Evolutionary conservation across 1,140 invertebrate species (phyloP), one percentile per base, ranked within the genome.

Genomic region (Zophobas atratus): DNA sequence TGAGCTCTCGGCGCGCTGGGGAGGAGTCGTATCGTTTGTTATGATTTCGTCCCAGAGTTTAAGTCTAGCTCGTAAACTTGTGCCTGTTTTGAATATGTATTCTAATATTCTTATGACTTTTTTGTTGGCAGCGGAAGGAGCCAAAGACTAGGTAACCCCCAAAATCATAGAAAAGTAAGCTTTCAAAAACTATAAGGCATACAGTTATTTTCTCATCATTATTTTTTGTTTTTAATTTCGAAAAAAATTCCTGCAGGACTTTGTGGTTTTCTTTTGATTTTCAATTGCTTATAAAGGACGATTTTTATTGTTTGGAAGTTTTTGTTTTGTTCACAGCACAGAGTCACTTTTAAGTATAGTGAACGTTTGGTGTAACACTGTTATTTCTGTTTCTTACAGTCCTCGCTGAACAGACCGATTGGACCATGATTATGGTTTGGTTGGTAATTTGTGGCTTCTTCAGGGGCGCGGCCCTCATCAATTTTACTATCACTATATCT

Each of bases 401-500:
- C 57, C 87, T 94, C 81, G 91, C 92, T 1, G 88, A 92, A 81
- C 92, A 92, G 85, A 90, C 88, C 1, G 90, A 92, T 6, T 92
- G 90, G 88, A 88, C 89, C 1, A 88, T 88, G 20, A 86, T 94
- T 1, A 89, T 94, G 88, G 82, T 91, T 43, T 92, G 91, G 90
- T 84, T 93, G 63, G 90, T 91, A 0, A 90, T 93, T 70, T 92
- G 91, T 81, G 93, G 93, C 48, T 94, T 94, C 86, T 90, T 93
- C 82, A 88, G 93, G 43, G 93, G 93, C 71, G 90, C 91, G 81
- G 92, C 92, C 2, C 85, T 94, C 33, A 93, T 93, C 67, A 94
- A 94, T 85, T 92, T 93, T 80, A 93, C 92, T 5, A 89, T 94
- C 0, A 92, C 92, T 32, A 92, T 94, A 76, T 92, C 93, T 0